Conservation (phyloP, 2,888 invertebrate species). For the Lasioglossum leucozonium region DNA sequence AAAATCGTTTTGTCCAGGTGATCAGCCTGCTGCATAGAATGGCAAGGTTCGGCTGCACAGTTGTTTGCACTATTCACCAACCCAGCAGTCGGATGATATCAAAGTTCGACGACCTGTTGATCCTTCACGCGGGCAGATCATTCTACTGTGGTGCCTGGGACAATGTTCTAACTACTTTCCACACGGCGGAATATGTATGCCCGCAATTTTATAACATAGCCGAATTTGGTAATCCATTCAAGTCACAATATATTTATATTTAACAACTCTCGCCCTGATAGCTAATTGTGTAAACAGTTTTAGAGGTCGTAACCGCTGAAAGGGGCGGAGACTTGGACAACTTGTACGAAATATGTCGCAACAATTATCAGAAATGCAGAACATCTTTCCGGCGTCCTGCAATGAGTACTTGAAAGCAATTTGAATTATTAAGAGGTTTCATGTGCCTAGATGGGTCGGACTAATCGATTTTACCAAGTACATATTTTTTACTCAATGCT, state of each 20-base stretch:
- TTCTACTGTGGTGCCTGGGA: constrained; percentile 89
- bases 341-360: constrained; percentile 68
- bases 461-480: neutral
- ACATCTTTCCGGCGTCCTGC: neutral
- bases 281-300: constrained; percentile 81
- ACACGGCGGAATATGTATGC: constrained; percentile 87
- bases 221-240: constrained; percentile 88
- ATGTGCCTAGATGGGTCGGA: neutral
- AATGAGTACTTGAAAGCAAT: constrained; percentile 23
- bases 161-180: constrained; percentile 87
- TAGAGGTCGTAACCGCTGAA: constrained; percentile 88
- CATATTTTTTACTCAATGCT: neutral
- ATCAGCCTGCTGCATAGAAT: constrained; percentile 87
- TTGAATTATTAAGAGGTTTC: neutral
- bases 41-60: constrained; percentile 88
- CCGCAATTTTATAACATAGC: constrained; percentile 93
- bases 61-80: constrained; percentile 92
- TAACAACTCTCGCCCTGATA: neutral
- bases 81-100: constrained; percentile 91
- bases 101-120: constrained; percentile 90
- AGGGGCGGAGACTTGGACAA: constrained; percentile 84
- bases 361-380: constrained; percentile 38
- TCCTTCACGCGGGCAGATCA: constrained; percentile 89
- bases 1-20: constrained; percentile 79
- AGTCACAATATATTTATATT: no score